Base-by-base conservation (phyloP, 2,888 invertebrate species). In the Punctoribates punctum region DNA sequence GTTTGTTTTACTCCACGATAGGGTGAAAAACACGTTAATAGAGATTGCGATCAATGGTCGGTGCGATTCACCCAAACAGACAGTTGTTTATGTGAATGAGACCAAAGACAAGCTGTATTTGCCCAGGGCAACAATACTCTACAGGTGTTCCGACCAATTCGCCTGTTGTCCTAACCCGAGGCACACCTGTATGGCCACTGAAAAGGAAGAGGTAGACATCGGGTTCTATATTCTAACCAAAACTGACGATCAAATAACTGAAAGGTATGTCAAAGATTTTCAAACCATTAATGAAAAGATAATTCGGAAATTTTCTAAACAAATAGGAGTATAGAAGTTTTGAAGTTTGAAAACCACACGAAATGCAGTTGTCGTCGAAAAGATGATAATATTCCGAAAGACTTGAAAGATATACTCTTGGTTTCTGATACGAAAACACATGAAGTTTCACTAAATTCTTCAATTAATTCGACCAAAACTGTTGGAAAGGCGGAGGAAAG, bases 121-220 rank as follows among this genome's bases (percentile, higher is more conserved):
- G 81, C 95, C 96, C 0, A 90, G 91, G 73, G 94, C 94, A 83
- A 93, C 93, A 23, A 88, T 91, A 74, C 85, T 96, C 74, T 91
- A 94, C 83, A 89, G 92, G 79, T 96, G 96, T 84, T 89, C 90
- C 15, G 91, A 92, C 80, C 92, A 93, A 84, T 89, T 92, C 25
- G 94, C 94, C 75, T 96, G 95, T 85, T 96, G 96, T 83, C 86
- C 86, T 79, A 87, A 88, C 78, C 89, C 90, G 78, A 85, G 87
- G 0, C 88, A 89, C 78, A 89, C 90, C 62, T 95, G 94, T 84
- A 90, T 90, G 15, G 91, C 93, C 0, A 74, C 73, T 11, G 27
- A 72, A 13, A 78, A 78, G 42, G 74, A 80, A 54, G 77, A 76
- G n/a, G 79, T 80, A 20, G 46, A 73, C 6, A 75, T 80, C 57